Evolutionary conservation across 1,140 invertebrate genomes (phyloP).

Genomic region (Sycophila sp.): DNA sequence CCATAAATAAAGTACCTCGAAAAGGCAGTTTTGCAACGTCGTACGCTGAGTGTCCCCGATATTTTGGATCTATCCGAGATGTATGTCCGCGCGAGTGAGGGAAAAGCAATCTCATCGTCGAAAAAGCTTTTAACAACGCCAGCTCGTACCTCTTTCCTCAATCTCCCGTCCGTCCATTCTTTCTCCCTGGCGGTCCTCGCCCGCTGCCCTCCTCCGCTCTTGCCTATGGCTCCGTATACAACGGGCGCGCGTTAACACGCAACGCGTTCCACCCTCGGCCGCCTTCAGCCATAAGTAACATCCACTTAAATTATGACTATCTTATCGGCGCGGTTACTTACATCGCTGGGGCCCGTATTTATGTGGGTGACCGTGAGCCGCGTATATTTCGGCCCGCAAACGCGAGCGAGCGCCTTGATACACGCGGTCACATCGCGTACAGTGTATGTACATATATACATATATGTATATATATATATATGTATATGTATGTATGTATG

Average conservation of each 20-base stretch:
- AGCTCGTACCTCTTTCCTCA: slow-evolving; percentile 30
- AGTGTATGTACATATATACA: too few relatives aligned
- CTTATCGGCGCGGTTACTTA: slow-evolving; percentile 50
- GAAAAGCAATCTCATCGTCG: slow-evolving; percentile 27
- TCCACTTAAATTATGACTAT: slow-evolving; percentile 50
- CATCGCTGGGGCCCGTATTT: slow-evolving; percentile 41
- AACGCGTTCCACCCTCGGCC: slow-evolving; percentile 13
- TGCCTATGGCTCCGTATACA: background rate
- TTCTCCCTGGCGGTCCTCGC: background rate
- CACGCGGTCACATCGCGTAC: too few relatives aligned
- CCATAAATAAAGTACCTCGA: too few relatives aligned
- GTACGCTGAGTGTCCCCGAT: too few relatives aligned
- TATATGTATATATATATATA: background rate
- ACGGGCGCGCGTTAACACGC: slow-evolving; percentile 18
- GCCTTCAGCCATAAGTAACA: slow-evolving; percentile 43
- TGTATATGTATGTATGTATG: background rate
- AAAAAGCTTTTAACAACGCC: slow-evolving; percentile 44
- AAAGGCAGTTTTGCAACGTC: too few relatives aligned
- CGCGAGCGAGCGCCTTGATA: too few relatives aligned
- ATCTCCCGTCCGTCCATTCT: background rate
- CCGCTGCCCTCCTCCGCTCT: too few relatives aligned
- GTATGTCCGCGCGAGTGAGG: background rate
- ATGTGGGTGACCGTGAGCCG: slow-evolving; percentile 44
- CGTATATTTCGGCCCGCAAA: slow-evolving; percentile 27
- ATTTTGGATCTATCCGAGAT: too few relatives aligned